Conservation (phyloP, 1,140 invertebrate species). For the Atopsyche davidsoni region DNA sequence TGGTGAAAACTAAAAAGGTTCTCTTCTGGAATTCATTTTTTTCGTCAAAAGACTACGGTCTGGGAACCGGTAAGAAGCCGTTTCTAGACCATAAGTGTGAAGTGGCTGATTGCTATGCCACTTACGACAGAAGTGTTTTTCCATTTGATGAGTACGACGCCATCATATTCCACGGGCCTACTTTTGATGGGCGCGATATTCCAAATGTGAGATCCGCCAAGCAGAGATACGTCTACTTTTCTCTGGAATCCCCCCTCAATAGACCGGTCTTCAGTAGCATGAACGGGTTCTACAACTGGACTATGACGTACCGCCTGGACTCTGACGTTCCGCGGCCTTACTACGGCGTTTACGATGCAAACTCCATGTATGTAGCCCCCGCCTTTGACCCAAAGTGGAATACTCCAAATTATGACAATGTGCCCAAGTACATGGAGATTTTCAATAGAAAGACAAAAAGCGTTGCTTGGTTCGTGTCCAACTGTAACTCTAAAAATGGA, state of each 20-base stretch:
- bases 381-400: slow-evolving; percentile 9
- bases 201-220: slow-evolving; percentile 29
- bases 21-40: slow-evolving; percentile 19
- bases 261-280: slow-evolving; percentile 35
- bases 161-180: slow-evolving; percentile 36
- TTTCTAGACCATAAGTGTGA: slow-evolving; percentile 8
- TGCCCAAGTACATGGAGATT: slow-evolving; percentile 6
- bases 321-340: slow-evolving; percentile 56
- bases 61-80: slow-evolving; percentile 5
- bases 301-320: slow-evolving; percentile 56
- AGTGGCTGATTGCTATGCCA: slow-evolving; percentile 7
- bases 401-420: too few relatives aligned
- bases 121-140: slow-evolving; percentile 3
- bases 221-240: slow-evolving; percentile 38
- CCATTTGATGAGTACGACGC: slow-evolving; percentile 36
- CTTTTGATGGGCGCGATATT: slow-evolving; percentile 29
- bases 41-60: background rate
- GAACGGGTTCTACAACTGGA: slow-evolving; percentile 54
- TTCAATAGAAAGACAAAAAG: slow-evolving; percentile 37
- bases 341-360: slow-evolving; percentile 31
- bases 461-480: slow-evolving; percentile 57
- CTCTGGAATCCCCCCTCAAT: slow-evolving; percentile 37
- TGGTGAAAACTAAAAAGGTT: slow-evolving; percentile 4
- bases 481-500: slow-evolving; percentile 51
- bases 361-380: slow-evolving; percentile 33